Base-by-base conservation (phyloP, 64 coral and sea anemone genomes). In the Catalaphyllia jardinei region DNA sequence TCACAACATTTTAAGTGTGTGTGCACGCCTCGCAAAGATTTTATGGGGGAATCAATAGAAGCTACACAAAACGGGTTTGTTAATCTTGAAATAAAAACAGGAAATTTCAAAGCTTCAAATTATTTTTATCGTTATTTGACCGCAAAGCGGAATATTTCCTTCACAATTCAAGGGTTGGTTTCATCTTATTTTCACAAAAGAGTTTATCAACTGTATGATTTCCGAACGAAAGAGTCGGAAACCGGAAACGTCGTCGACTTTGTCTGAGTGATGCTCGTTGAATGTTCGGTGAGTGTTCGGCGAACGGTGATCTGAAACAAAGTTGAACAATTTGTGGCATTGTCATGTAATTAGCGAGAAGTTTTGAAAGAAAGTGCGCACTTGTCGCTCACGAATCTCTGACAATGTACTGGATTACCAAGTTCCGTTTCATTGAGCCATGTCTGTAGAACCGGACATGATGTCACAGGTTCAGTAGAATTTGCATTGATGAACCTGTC, bases 31-130 rank as follows among this genome's bases (percentile, higher is more conserved):
- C 8, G 24, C 28, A 59, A 55, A 55, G 25, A 79, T 29, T 54
- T 20, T 69, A 11, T 22, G 65, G 22, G 65, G 25, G 25, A 69
- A n/a, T 11, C 10, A 24, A 12, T 28, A 69, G 10, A 22, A 24
- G 55, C 50, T 25, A 25, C 9, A 54, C n/a, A 79, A 79, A 79
- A 51, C 76, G 12, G 28, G n/a, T 54, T 55, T 79, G 51, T 29
- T 79, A 24, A 28, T n/a, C 51, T 14, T 55, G 14, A 10, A 28
- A 51, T 13, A 54, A 59, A 46, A 29, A 57, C 46, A 52, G 51
- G 51, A 79, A 79, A 12, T 79, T 79, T 57, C 74, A 77, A 24
- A 77, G 2, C 39, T 77, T 77, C 9, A n/a, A 16, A 79, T 16
- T 57, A n/a, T 55, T 69, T 69, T 27, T 69, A 11, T 69, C 10